Evolutionary conservation across 2,888 invertebrate genomes (phyloP).

Genomic region (Hofmannophila pseudospretella): DNA sequence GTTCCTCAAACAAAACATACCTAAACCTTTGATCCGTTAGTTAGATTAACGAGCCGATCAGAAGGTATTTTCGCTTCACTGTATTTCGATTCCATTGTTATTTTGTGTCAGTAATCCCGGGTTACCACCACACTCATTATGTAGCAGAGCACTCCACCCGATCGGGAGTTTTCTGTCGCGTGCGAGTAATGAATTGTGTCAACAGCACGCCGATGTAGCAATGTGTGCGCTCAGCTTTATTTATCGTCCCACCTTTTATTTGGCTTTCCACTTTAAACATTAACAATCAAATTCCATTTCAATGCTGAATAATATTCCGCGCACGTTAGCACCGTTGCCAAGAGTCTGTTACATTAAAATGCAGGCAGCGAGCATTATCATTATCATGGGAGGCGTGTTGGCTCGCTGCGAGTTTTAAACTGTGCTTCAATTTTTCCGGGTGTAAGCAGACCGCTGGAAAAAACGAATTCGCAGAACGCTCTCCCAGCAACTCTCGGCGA

Average conservation of each 20-base stretch:
- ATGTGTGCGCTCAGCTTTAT: constrained; percentile 15
- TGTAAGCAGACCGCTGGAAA: constrained; percentile 30
- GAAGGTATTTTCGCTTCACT: neutral
- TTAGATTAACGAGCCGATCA: neutral
- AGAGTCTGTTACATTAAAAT: constrained; percentile 36
- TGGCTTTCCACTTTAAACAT: constrained; percentile 8
- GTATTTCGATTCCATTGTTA: neutral
- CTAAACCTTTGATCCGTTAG: neutral
- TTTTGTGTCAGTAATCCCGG: neutral
- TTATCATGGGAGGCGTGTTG: constrained; percentile 31
- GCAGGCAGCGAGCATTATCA: constrained; percentile 34
- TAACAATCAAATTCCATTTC: too few species aligned
- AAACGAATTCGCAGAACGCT: constrained; percentile 24
- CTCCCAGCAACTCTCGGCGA: constrained; percentile 35
- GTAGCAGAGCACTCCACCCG: neutral
- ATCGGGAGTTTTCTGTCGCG: constrained; percentile 14
- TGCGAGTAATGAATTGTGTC: constrained; percentile 36
- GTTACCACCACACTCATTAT: neutral
- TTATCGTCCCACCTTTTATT: constrained; percentile 14
- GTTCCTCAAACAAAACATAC: neutral
- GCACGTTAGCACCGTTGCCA: constrained; percentile 17
- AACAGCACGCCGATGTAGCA: constrained; percentile 25
- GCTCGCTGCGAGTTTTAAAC: constrained; percentile 29
- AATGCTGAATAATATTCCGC: constrained; percentile 19
- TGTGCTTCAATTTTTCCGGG: constrained; percentile 37